Percentiles rank a stretch among this genome's conserved stretches.
phyloP scores from a whole-genome alignment of 2,113 vertebrate genomes.

The Lichenostomus cassidix region DNA sequence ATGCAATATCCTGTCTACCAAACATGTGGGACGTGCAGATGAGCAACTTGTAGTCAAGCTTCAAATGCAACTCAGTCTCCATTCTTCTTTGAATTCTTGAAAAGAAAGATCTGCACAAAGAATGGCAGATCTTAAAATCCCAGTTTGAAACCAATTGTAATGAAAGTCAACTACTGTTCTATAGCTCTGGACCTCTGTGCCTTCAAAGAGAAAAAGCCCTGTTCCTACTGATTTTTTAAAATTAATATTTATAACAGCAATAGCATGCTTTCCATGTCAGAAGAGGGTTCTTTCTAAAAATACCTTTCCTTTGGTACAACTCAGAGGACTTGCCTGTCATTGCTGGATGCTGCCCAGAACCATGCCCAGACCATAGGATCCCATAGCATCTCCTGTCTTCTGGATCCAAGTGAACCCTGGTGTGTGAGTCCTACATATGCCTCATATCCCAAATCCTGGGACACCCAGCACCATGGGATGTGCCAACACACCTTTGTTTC shows the following conservation, averaged over 20 bases:
- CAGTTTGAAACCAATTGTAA: neutral
- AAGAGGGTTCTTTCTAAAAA: neutral
- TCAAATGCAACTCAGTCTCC: neutral
- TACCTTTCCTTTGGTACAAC: neutral
- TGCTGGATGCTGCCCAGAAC: neutral
- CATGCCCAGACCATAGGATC: neutral
- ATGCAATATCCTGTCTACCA: neutral
- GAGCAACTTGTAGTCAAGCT: neutral
- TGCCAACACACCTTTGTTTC: neutral
- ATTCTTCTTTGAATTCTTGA: neutral
- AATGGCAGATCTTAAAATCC: neutral
- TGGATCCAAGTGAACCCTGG: neutral
- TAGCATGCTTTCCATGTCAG: neutral
- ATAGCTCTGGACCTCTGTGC: neutral
- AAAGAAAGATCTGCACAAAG: neutral
- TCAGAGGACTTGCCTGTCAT: neutral
- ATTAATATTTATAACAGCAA: neutral
- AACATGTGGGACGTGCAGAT: accelerated
- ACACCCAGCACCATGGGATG: neutral
- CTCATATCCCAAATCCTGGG: neutral
- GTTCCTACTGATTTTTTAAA: accelerated
- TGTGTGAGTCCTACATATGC: accelerated
- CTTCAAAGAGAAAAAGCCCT: neutral
- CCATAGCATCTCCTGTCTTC: neutral
- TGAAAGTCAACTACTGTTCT: neutral